Conservation (phyloP, 53 echinoderm and acorn worm genomes). For the Astropecten irregularis region DNA sequence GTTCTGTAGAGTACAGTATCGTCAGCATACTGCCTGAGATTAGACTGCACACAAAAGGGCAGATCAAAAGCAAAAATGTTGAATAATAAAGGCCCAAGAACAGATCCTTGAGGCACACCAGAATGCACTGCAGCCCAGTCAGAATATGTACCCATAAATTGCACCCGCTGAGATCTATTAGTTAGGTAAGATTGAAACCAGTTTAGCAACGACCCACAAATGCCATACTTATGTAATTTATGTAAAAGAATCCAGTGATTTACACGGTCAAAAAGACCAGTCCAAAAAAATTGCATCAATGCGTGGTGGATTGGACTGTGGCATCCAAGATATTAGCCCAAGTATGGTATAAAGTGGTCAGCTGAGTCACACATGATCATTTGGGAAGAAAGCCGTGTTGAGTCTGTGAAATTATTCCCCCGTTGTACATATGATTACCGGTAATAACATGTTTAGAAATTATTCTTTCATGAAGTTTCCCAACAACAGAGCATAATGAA, state of each 20-base stretch:
- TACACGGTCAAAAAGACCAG: constrained; percentile 2
- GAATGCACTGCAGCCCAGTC: constrained; percentile 9
- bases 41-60: neutral
- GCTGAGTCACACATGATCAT: no score
- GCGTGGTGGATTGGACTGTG: no score
- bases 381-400: no score
- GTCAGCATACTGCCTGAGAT: neutral
- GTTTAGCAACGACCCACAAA: neutral
- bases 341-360: no score
- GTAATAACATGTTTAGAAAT: no score
- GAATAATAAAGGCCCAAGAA: neutral
- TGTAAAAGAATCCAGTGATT: neutral
- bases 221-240: constrained; percentile 14
- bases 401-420: no score
- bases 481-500: constrained; percentile 11
- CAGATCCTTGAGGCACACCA: no score
- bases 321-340: no score
- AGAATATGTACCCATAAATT: neutral
- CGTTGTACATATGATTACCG: no score
- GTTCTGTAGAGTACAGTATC: neutral
- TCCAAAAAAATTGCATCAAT: no score
- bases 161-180: neutral
- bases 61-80: neutral
- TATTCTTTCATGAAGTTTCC: neutral
- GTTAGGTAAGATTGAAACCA: neutral